A percentile compares a stretch with the other conserved stretches of the same genome.
These are phyloP conservation scores for Mesorhabditis sp. DNA, from an alignment of 2,888 invertebrate genomes.

Conservation along the genomic window DNA sequence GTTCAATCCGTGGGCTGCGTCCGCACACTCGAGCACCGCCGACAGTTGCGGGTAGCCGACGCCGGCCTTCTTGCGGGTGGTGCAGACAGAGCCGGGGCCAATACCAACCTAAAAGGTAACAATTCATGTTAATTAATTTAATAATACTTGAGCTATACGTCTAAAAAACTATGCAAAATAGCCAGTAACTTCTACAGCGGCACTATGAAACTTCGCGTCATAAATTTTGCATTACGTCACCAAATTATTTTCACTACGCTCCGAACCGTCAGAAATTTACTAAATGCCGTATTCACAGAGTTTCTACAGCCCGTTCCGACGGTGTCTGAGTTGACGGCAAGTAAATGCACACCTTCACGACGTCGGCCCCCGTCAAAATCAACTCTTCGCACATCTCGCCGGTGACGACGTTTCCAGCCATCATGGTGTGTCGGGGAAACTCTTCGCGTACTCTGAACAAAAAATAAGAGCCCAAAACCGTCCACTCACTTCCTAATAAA, in stretches of 20 bases:
- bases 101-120: constrained; percentile 67
- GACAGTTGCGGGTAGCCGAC: constrained; percentile 75
- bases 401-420: constrained; percentile 90
- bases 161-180: not conserved
- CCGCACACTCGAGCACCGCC: constrained; percentile 88
- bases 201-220: too few species aligned
- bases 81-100: constrained; percentile 84
- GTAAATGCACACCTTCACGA: constrained; percentile 70
- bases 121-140: not conserved
- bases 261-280: not conserved
- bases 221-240: not conserved
- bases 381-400: constrained; percentile 93
- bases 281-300: not conserved
- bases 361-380: constrained; percentile 85
- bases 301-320: not conserved
- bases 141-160: not conserved
- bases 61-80: constrained; percentile 85
- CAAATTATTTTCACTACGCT: not conserved
- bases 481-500: constrained; percentile 69
- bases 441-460: constrained; percentile 60
- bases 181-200: too few species aligned
- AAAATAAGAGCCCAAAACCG: too few species aligned
- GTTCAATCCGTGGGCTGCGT: constrained; percentile 86
- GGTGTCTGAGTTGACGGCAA: not conserved
- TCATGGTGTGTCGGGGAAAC: constrained; percentile 80